Percentiles rank a stretch among this genome's conserved stretches.
These are phyloP conservation scores for Argya squamiceps DNA, from an alignment of 2,797 vertebrate species.

Conservation along the genomic window DNA sequence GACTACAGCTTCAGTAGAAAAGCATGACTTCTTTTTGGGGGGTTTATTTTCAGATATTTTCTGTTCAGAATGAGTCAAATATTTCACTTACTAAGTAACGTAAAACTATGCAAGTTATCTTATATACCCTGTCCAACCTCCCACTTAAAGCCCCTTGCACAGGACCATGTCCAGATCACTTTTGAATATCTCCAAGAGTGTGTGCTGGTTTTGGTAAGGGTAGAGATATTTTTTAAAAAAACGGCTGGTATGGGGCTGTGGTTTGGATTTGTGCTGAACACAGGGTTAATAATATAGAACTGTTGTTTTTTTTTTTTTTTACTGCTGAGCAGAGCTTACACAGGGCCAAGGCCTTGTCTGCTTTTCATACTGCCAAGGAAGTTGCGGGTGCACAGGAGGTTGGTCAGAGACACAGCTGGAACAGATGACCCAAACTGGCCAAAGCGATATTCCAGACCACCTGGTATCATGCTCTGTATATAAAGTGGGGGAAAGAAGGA, in stretches of 20 bases:
- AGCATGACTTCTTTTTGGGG: fast-evolving
- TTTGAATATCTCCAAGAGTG: neutral
- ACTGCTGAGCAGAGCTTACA: neutral
- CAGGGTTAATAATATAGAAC: fast-evolving
- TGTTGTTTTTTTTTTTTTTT: no score
- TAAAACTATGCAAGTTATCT: neutral
- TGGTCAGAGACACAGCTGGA: neutral
- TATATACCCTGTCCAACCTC: neutral
- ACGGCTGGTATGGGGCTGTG: neutral
- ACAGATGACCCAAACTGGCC: neutral
- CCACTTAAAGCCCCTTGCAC: neutral
- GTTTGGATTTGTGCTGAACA: neutral
- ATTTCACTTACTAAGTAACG: neutral
- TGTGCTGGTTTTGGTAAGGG: neutral
- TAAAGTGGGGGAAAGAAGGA: neutral
- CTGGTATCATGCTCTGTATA: neutral
- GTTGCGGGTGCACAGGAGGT: fast-evolving
- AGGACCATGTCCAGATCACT: neutral
- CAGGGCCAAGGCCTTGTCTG: neutral
- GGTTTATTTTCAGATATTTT: neutral
- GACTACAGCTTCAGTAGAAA: neutral
- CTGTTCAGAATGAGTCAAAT: neutral
- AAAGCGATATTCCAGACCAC: neutral
- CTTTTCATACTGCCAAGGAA: neutral
- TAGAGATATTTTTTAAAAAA: neutral